Base-by-base conservation (phyloP, 2,888 invertebrate genomes). In the Poecilobothrus nobilitatus region DNA sequence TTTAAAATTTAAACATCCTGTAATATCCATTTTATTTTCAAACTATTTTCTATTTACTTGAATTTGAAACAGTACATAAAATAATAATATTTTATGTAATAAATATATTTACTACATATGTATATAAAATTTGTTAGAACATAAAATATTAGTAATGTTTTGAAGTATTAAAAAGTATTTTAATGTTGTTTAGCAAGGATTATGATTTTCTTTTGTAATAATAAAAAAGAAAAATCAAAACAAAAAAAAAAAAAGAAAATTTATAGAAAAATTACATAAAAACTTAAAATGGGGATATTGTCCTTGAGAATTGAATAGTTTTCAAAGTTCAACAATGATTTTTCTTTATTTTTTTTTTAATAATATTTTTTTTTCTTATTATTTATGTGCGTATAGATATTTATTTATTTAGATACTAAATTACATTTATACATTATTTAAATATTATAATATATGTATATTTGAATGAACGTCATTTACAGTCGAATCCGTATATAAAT, bases 261-360 rank as follows among this genome's bases (percentile, higher is more conserved):
- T n/a, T 37, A 8, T 1, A 37, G 8, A 18, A 53, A 53, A 53
- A 53, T 53, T 53, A 53, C 18, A 53, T 53, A 53, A 53, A 53
- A 53, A 53, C 53, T 53, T 18, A 53, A 53, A 53, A 53, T 53
- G 53, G 18, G 53, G 18, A 53, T 53, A 44, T 53, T 9, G 53
- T 53, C 53, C 53, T 53, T 53, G 53, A 53, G 53, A 18, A 53
- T 53, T 53, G 53, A 53, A 53, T 53, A 53, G 53, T 53, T 53
- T 53, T 5, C 12, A 53, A 53, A 53, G 53, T 53, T 53, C 18
- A 53, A 53, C 53, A 6, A 53, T 53, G 53, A 53, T 18, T 53
- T 53, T 44, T 44, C 34, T 34, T 37, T 7, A 27, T 27, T 27
- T 27, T 41, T 15, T 41, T 41, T 41, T 41, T n/a, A n/a, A n/a